Conservation (phyloP, 2,797 vertebrate genomes). For the Onychomys torridus region DNA sequence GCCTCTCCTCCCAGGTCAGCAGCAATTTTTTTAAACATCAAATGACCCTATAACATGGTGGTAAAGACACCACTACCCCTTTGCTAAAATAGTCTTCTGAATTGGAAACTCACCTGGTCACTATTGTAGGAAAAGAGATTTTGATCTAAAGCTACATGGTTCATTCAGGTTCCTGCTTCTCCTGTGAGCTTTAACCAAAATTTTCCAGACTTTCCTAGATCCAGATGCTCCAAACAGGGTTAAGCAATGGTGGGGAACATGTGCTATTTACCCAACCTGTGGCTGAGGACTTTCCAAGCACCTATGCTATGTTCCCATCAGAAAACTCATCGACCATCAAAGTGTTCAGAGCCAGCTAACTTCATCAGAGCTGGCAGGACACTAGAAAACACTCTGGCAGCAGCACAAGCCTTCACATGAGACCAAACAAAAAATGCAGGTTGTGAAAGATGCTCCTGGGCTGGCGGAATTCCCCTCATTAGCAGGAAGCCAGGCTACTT, state of each 20-base stretch:
- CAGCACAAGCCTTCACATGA: constrained; percentile 82
- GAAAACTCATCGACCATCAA: constrained; percentile 79
- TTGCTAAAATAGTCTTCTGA: background rate
- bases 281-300: constrained; percentile 75
- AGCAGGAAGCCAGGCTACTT: constrained; percentile 82
- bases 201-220: constrained; percentile 63
- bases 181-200: constrained; percentile 37
- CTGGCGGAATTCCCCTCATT: constrained; percentile 93
- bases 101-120: background rate
- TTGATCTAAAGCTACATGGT: background rate
- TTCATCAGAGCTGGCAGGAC: constrained; percentile 81
- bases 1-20: background rate
- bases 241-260: constrained; percentile 73
- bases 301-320: constrained; percentile 75
- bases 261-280: constrained; percentile 72
- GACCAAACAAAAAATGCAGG: constrained; percentile 71
- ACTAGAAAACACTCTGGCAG: constrained; percentile 83
- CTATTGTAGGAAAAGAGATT: background rate
- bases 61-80: background rate
- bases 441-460: constrained; percentile 85
- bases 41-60: background rate
- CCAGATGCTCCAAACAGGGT: background rate
- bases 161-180: constrained; percentile 3
- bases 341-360: constrained; percentile 70
- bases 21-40: background rate